A percentile compares a stretch with the other conserved stretches of the same genome.
These are phyloP conservation scores for Oxycera nigricornis DNA, from an alignment of 2,888 invertebrate genomes.

Conservation along the genomic window DNA sequence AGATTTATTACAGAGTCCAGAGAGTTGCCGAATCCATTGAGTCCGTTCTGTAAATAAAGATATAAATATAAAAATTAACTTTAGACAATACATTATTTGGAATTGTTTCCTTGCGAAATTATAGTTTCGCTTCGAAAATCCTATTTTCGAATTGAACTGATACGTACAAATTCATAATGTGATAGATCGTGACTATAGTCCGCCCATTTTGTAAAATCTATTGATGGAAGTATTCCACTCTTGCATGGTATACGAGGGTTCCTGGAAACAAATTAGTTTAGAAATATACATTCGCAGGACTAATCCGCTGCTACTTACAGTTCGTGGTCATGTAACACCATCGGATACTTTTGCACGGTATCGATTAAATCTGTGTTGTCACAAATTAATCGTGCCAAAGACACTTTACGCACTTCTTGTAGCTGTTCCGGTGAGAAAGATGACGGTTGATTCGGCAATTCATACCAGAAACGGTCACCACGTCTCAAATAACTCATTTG, in stretches of 20 bases:
- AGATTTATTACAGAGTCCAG: constrained; percentile 61
- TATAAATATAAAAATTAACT: no score
- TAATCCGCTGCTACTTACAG: constrained; percentile 70
- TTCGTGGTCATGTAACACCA: constrained; percentile 92
- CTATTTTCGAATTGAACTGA: no score
- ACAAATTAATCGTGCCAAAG: constrained; percentile 83
- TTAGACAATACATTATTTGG: neutral
- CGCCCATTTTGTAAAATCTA: constrained; percentile 91
- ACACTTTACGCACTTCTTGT: constrained; percentile 80
- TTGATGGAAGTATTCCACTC: constrained; percentile 84
- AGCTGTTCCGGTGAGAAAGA: constrained; percentile 89
- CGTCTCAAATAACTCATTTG: constrained; percentile 89
- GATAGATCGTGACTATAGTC: constrained; percentile 68
- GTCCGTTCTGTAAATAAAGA: constrained; percentile 59
- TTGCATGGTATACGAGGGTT: constrained; percentile 93
- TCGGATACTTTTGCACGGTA: constrained; percentile 88
- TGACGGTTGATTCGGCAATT: constrained; percentile 88
- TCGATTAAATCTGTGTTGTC: constrained; percentile 93
- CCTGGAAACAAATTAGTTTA: constrained; percentile 62
- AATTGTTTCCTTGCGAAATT: no score
- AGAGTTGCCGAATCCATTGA: constrained; percentile 57
- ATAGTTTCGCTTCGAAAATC: no score
- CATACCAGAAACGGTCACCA: constrained; percentile 95
- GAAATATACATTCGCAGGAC: neutral
- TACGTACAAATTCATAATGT: constrained; percentile 71